Percentiles rank a stretch among this genome's conserved stretches.
Conservation (phyloP, 1,140 invertebrate species). For the Grapholita molesta region DNA sequence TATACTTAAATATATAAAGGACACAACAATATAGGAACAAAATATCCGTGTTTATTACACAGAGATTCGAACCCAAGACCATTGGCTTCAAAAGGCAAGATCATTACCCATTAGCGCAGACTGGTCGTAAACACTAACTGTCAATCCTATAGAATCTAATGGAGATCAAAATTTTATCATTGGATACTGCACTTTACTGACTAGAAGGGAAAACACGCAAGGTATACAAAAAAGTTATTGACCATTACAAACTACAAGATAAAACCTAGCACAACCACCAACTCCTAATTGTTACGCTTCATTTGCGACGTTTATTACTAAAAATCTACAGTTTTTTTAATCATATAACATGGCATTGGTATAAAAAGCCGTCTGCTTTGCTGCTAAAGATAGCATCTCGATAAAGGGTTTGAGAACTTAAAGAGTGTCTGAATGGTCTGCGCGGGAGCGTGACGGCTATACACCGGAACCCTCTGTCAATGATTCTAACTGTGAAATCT, state of each 20-base stretch:
- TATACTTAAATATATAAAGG: too few relatives aligned
- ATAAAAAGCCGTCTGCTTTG: background rate
- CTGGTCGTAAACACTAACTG: too few relatives aligned
- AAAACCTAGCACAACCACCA: background rate
- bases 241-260: background rate
- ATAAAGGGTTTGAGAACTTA: background rate
- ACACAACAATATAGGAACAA: too few relatives aligned
- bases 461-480: slow-evolving; percentile 2
- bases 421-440: background rate
- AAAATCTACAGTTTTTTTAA: background rate
- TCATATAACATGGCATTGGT: background rate
- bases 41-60: too few relatives aligned
- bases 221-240: background rate
- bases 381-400: background rate
- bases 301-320: background rate
- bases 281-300: background rate
- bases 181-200: background rate
- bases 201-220: background rate
- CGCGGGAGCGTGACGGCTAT: background rate
- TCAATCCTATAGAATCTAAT: too few relatives aligned
- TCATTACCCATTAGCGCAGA: too few relatives aligned
- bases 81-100: too few relatives aligned
- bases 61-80: too few relatives aligned
- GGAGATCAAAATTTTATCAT: background rate
- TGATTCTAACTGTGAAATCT: slow-evolving; percentile 4